phyloP scores from a whole-genome alignment of 1,140 invertebrate species.

The Microplitis mediator region DNA sequence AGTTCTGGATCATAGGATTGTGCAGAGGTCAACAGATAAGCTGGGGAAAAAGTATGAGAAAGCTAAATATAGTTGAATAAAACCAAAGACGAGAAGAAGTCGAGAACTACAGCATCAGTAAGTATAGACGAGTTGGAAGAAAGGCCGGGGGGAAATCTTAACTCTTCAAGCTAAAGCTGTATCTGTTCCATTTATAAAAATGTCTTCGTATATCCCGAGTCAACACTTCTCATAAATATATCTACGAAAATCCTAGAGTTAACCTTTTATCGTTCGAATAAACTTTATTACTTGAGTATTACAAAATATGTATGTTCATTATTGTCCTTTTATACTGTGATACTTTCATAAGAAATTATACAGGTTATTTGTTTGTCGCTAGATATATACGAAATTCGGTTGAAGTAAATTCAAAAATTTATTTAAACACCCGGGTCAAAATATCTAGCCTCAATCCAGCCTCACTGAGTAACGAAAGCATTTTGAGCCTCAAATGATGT shows the following conservation, averaged over 20 bases:
- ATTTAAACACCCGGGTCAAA: no score
- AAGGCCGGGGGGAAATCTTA: slow-evolving; percentile 31
- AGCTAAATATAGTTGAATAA: background rate
- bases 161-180: slow-evolving; percentile 23
- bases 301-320: slow-evolving; percentile 39
- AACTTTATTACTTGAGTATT: slow-evolving; percentile 1
- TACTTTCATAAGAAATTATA: background rate
- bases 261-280: background rate
- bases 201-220: slow-evolving; percentile 24
- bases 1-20: background rate
- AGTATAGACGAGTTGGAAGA: slow-evolving; percentile 19
- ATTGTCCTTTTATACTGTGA: slow-evolving; percentile 19
- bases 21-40: slow-evolving; percentile 19
- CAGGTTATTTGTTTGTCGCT: no score
- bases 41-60: background rate
- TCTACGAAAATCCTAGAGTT: background rate
- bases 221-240: slow-evolving; percentile 23
- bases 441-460: no score
- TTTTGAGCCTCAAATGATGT: no score
- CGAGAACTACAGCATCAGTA: background rate
- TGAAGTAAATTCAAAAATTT: no score
- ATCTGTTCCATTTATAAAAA: slow-evolving; percentile 31
- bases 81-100: background rate
- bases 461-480: no score
- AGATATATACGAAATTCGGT: no score